Percentiles rank a stretch among this genome's conserved stretches.
Conservation (phyloP, 2,888 invertebrate species). For the Brachyptera putata region DNA sequence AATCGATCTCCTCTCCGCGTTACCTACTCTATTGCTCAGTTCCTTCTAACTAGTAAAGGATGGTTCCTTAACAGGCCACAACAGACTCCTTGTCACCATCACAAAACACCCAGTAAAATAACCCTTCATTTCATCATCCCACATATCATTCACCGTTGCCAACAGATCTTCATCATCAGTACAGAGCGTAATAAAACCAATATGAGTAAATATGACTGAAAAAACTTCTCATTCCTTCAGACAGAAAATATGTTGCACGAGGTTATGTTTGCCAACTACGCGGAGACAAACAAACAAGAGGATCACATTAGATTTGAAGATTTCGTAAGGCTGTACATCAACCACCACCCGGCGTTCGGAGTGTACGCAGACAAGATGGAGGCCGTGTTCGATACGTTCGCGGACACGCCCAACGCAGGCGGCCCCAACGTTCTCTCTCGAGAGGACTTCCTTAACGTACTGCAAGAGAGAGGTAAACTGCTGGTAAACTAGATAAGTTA, state of each 20-base stretch:
- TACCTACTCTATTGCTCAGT: too few relatives aligned
- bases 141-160: too few relatives aligned
- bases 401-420: constrained; percentile 37
- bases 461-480: constrained; percentile 42
- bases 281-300: constrained; percentile 45
- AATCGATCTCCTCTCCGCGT: too few relatives aligned
- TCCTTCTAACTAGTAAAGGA: too few relatives aligned
- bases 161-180: too few relatives aligned
- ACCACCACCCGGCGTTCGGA: constrained; percentile 60
- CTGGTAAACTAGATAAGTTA: too few relatives aligned
- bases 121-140: too few relatives aligned
- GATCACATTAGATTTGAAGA: constrained; percentile 61
- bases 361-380: constrained; percentile 48
- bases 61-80: too few relatives aligned
- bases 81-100: too few relatives aligned
- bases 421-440: constrained; percentile 41
- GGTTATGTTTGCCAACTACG: constrained; percentile 52
- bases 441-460: constrained; percentile 47
- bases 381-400: constrained; percentile 49
- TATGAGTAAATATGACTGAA: not conserved
- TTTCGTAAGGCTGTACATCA: constrained; percentile 60
- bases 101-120: too few relatives aligned
- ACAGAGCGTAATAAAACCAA: too few relatives aligned
- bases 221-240: constrained; percentile 41
- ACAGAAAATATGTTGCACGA: constrained; percentile 58